Percentiles rank a stretch among this genome's conserved stretches.
These are phyloP conservation scores for Lymantria monacha DNA, from an alignment of 2,888 invertebrate genomes.

Conservation along the genomic window DNA sequence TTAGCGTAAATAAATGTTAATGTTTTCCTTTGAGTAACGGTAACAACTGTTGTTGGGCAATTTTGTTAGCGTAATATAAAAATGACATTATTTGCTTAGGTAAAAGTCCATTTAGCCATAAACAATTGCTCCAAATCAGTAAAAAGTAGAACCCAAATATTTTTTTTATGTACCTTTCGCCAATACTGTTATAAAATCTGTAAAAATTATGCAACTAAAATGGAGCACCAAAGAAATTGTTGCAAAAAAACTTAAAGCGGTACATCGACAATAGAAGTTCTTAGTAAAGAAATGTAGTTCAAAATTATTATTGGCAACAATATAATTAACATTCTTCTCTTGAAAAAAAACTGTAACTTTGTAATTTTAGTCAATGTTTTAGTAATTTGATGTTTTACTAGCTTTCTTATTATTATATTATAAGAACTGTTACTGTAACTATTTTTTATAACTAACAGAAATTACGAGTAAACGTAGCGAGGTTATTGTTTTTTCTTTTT, in stretches of 20 bases:
- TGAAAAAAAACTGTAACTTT: slow-evolving; percentile 23
- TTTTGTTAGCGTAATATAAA: slow-evolving; percentile 51
- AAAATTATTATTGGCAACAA: slow-evolving; percentile 34
- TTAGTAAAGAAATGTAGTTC: slow-evolving; percentile 46
- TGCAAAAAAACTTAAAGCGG: slow-evolving; percentile 49
- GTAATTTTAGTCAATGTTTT: slow-evolving; percentile 1
- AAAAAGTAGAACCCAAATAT: slow-evolving; percentile 73
- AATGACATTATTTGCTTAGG: slow-evolving; percentile 70
- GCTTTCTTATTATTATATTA: background rate
- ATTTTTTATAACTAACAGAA: too few species aligned
- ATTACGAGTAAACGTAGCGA: too few species aligned
- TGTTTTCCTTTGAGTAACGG: slow-evolving; percentile 42
- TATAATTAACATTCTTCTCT: slow-evolving; percentile 22
- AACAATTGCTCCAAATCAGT: slow-evolving; percentile 61
- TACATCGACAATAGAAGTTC: slow-evolving; percentile 34
- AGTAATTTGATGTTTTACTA: background rate
- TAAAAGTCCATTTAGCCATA: slow-evolving; percentile 42
- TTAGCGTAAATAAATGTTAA: slow-evolving; percentile 17
- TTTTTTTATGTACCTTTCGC: slow-evolving; percentile 39
- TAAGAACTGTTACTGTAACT: background rate
- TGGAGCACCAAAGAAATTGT: slow-evolving; percentile 45
- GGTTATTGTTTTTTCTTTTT: too few species aligned
- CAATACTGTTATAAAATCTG: slow-evolving; percentile 30
- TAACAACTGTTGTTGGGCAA: slow-evolving; percentile 32
- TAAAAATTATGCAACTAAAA: slow-evolving; percentile 50